phyloP scores from a whole-genome alignment of 1,140 invertebrate genomes.

The Dermatophagoides farinae region DNA sequence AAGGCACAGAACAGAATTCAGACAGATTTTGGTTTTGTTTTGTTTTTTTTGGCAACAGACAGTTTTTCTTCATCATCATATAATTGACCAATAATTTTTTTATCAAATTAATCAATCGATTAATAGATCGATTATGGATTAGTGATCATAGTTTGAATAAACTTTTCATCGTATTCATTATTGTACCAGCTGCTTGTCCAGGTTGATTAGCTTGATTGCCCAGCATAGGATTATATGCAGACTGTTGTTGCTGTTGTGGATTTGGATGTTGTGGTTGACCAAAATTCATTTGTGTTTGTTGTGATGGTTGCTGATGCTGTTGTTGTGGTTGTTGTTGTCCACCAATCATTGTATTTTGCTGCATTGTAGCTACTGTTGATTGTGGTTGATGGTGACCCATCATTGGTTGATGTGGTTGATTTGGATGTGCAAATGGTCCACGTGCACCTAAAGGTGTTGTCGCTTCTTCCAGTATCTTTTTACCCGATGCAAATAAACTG shows the following conservation, averaged over 20 bases:
- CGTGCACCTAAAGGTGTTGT: constrained; percentile 14
- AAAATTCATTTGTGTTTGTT: neutral
- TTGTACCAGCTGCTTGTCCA: neutral
- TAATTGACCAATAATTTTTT: neutral
- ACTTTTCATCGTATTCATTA: constrained; percentile 10
- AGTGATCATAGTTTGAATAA: constrained; percentile 12
- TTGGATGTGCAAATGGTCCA: constrained; percentile 8
- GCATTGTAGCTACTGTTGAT: neutral
- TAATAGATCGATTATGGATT: too few species aligned
- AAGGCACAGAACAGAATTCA: neutral
- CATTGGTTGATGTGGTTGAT: constrained; percentile 8
- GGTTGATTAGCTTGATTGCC: neutral
- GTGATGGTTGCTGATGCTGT: neutral
- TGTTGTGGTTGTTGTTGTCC: neutral
- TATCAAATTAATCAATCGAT: too few species aligned
- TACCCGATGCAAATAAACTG: constrained; percentile 12
- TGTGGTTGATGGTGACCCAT: constrained; percentile 1
- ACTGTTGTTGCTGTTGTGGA: neutral
- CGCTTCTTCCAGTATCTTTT: constrained; percentile 14
- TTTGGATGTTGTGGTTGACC: neutral
- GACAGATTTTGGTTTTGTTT: neutral
- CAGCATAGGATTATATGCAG: neutral
- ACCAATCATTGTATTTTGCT: neutral
- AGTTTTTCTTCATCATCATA: too few species aligned
- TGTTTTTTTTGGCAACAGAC: too few species aligned